These are phyloP conservation scores for Trypoxylus dichotomus DNA, from an alignment of 1,140 invertebrate genomes.

Conservation along the genomic window DNA sequence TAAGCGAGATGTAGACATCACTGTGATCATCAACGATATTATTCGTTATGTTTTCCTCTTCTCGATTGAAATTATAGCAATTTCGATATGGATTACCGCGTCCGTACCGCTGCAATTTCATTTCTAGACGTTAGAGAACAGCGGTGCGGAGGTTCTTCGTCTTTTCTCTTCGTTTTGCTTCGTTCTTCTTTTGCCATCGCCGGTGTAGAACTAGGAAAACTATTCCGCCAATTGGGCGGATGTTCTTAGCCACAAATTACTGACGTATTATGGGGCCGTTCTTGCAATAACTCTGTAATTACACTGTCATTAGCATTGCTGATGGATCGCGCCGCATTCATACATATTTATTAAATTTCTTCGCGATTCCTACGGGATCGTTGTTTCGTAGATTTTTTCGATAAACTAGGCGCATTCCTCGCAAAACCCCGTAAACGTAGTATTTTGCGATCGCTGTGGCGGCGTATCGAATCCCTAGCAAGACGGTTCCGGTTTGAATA, in stretches of 20 bases:
- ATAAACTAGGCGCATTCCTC: not conserved
- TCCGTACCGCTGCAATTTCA: not conserved
- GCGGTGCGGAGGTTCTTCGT: not conserved
- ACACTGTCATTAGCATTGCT: not conserved
- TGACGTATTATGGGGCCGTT: not conserved
- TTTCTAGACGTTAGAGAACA: not conserved
- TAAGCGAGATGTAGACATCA: not conserved
- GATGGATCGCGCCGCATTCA: not conserved
- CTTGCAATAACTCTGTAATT: not conserved
- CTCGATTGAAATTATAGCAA: not conserved
- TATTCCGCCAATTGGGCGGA: not conserved
- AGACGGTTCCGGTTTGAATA: not conserved
- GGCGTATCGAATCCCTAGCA: not conserved
- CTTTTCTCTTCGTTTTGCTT: not conserved
- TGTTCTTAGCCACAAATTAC: not conserved
- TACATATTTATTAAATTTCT: constrained; percentile 1
- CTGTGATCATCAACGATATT: not conserved
- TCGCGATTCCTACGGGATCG: not conserved
- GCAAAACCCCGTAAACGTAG: not conserved
- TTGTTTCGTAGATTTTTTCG: not conserved
- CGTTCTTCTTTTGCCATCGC: not conserved
- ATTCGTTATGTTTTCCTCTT: not conserved
- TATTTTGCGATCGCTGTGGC: not conserved
- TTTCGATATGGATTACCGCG: not conserved
- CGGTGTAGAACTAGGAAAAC: not conserved